These are phyloP conservation scores for Acanthosepion lycidas DNA, from an alignment of 2,888 invertebrate genomes.

Conservation along the genomic window DNA sequence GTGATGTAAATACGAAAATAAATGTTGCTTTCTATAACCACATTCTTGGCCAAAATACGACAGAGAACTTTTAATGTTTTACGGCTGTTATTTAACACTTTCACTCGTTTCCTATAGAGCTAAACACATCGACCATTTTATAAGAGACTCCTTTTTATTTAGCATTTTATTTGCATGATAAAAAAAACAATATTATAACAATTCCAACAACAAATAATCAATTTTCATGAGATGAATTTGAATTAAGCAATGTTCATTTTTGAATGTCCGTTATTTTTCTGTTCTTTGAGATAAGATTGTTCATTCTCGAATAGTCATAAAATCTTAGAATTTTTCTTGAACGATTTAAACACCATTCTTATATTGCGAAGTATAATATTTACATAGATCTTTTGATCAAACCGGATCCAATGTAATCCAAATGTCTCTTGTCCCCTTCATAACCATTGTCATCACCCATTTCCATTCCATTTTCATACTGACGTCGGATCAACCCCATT, in stretches of 20 bases:
- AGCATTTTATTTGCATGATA: background rate
- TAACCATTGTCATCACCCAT: background rate
- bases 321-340: background rate
- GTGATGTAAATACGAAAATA: no score
- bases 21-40: no score
- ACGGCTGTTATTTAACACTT: background rate
- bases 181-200: background rate
- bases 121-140: background rate
- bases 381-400: background rate
- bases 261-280: background rate
- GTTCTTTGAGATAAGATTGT: constrained; percentile 6
- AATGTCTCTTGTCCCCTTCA: background rate
- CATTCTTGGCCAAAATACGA: no score
- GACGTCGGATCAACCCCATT: background rate
- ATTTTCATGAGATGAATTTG: background rate
- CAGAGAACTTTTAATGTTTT: no score
- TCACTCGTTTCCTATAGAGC: background rate
- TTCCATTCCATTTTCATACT: background rate
- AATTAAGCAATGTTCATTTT: background rate
- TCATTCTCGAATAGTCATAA: background rate
- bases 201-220: constrained; percentile 22
- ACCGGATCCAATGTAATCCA: background rate
- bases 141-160: background rate
- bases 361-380: background rate
- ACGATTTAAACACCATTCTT: constrained; percentile 1